These are phyloP conservation scores for Pelecanus crispus DNA, from an alignment of 2,113 vertebrate species.

Conservation along the genomic window DNA sequence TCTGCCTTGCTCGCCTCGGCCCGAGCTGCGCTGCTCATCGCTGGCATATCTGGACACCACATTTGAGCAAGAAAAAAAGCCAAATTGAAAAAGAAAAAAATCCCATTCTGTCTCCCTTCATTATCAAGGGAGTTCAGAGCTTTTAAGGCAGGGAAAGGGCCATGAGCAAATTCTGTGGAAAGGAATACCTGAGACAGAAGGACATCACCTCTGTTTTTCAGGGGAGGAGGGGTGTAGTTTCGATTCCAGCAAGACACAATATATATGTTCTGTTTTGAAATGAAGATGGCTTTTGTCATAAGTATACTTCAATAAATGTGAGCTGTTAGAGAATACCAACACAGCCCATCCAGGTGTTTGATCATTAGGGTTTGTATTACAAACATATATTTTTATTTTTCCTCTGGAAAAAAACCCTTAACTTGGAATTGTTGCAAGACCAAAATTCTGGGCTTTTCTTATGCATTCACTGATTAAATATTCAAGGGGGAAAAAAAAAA, in stretches of 20 bases:
- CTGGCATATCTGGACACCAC: constrained; percentile 14
- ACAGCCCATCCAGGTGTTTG: not conserved
- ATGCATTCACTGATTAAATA: not conserved
- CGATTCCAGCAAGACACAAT: not conserved
- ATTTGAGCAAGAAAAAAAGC: not conserved
- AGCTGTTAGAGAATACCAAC: not conserved
- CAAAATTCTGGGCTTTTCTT: not conserved
- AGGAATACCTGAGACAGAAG: not conserved
- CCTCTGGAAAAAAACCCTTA: not conserved
- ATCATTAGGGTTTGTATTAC: not conserved
- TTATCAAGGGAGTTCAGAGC: not conserved
- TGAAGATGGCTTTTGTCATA: not conserved
- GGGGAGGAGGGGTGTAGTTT: not conserved
- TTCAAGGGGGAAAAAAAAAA: not conserved
- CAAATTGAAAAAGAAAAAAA: not conserved
- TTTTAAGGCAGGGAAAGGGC: not conserved
- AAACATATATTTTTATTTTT: not conserved
- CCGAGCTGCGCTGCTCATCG: not conserved
- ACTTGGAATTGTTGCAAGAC: not conserved
- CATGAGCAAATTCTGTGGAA: not conserved
- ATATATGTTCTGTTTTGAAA: not conserved
- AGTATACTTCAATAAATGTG: not conserved
- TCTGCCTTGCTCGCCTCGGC: not conserved
- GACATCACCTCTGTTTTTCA: not conserved
- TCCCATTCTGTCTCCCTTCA: not conserved